A percentile compares a stretch with the other conserved stretches of the same genome.
phyloP scores from a whole-genome alignment of 2,797 vertebrate genomes.

The Rhinogobio ventralis region DNA sequence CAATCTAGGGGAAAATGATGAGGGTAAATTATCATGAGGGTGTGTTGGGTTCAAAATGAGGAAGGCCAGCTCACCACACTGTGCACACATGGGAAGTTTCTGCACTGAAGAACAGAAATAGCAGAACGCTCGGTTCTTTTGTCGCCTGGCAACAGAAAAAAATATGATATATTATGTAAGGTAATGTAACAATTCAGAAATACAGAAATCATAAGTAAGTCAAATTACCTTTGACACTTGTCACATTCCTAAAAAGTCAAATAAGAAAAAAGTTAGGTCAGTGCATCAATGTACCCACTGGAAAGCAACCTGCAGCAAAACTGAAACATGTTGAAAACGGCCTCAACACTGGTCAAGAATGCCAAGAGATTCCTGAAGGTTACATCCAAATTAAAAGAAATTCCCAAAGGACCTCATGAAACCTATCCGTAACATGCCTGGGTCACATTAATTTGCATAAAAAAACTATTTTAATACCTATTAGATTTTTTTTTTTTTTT shows the following conservation, averaged over 20 bases:
- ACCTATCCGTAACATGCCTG: background rate
- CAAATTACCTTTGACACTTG: conserved; percentile 93
- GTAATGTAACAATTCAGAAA: background rate
- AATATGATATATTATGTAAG: background rate
- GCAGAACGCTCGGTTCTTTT: conserved; percentile 98
- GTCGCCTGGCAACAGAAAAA: conserved; percentile 79
- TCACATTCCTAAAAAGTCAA: conserved; percentile 90
- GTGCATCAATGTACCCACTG: background rate
- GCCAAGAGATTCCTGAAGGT: background rate
- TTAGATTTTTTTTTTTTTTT: background rate
- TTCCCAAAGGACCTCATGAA: background rate
- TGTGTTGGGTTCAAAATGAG: background rate
- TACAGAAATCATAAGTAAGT: background rate
- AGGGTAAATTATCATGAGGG: background rate
- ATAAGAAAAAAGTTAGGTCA: background rate
- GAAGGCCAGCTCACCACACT: conserved; percentile 89
- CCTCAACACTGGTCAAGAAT: background rate
- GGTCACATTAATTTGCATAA: background rate
- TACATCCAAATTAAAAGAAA: background rate
- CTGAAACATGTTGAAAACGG: background rate
- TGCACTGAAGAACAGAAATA: conserved; percentile 95
- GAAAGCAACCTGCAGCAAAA: background rate
- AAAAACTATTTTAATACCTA: background rate
- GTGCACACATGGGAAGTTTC: conserved; percentile 94
- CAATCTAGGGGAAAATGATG: too few relatives aligned